phyloP scores from a whole-genome alignment of 2,113 vertebrate species.

The Oxygymnocypris stewartii region DNA sequence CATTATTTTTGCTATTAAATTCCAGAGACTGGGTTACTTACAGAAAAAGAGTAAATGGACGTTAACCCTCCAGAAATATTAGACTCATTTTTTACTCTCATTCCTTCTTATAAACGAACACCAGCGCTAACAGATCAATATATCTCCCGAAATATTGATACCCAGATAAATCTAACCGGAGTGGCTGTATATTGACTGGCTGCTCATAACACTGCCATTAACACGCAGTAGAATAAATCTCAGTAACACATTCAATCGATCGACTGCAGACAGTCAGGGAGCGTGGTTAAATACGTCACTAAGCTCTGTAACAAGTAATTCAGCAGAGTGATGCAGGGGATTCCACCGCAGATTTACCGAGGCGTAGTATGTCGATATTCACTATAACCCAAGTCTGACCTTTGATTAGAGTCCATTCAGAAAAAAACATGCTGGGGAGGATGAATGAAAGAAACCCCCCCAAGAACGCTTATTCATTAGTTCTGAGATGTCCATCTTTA shows the following conservation, averaged over 20 bases:
- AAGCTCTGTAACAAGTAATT: not conserved
- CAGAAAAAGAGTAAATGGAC: not conserved
- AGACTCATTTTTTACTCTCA: slow-evolving; percentile 27
- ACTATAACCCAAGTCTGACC: slow-evolving; percentile 46
- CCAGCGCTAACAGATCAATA: slow-evolving; percentile 54
- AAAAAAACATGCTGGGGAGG: not conserved
- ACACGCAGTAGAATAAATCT: slow-evolving; percentile 50
- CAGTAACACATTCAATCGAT: slow-evolving; percentile 48
- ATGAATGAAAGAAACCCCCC: not conserved
- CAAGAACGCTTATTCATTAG: not conserved
- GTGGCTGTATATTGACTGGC: slow-evolving; percentile 51
- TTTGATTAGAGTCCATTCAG: slow-evolving; percentile 43
- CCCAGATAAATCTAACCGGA: slow-evolving; percentile 62
- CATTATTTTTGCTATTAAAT: slow-evolving; percentile 23
- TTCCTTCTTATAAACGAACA: slow-evolving; percentile 30
- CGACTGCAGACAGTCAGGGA: slow-evolving; percentile 41
- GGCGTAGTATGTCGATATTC: slow-evolving; percentile 19
- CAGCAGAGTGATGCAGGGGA: slow-evolving; percentile 43
- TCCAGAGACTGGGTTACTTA: not conserved
- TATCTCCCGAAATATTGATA: slow-evolving; percentile 59
- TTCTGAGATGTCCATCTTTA: not conserved
- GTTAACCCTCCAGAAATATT: not conserved
- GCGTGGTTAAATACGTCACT: slow-evolving; percentile 50
- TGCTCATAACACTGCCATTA: slow-evolving; percentile 40
- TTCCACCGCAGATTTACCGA: slow-evolving; percentile 34